Evolutionary conservation across 2,888 invertebrate genomes (phyloP).

Genomic region (Tetranychus piercei): DNA sequence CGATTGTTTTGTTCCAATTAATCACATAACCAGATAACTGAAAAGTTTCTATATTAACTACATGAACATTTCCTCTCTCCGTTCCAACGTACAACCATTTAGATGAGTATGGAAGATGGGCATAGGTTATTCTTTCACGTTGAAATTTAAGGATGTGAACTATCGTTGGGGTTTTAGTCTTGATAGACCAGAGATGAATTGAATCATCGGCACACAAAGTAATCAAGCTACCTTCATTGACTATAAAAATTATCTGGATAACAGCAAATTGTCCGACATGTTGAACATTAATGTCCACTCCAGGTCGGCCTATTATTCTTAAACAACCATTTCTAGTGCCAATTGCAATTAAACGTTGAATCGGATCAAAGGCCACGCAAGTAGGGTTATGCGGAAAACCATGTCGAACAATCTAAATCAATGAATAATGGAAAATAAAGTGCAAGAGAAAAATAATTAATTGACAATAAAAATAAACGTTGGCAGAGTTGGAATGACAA

Average conservation of each 20-base stretch:
- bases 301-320: conserved; percentile 83
- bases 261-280: conserved; percentile 53
- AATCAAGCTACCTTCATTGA: conserved; percentile 70
- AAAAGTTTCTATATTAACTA: conserved; percentile 90
- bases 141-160: conserved; percentile 94
- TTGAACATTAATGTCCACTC: conserved; percentile 81
- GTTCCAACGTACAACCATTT: conserved; percentile 98
- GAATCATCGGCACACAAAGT: conserved; percentile 89
- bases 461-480: background rate
- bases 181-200: conserved; percentile 90
- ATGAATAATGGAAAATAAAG: background rate
- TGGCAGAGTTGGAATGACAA: background rate
- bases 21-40: conserved; percentile 90
- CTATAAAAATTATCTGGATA: conserved; percentile 73
- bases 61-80: conserved; percentile 90
- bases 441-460: background rate
- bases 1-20: conserved; percentile 99
- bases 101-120: conserved; percentile 85
- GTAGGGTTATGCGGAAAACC: conserved; percentile 97
- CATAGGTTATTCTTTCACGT: conserved; percentile 77
- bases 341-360: conserved; percentile 87
- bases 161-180: conserved; percentile 66
- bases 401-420: conserved; percentile 64
- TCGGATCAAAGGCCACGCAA: conserved; percentile 90
- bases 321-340: conserved; percentile 87